A percentile compares a stretch with the other conserved stretches of the same genome.
These are phyloP conservation scores for Boloria selene DNA, from an alignment of 2,888 invertebrate species.

Conservation along the genomic window DNA sequence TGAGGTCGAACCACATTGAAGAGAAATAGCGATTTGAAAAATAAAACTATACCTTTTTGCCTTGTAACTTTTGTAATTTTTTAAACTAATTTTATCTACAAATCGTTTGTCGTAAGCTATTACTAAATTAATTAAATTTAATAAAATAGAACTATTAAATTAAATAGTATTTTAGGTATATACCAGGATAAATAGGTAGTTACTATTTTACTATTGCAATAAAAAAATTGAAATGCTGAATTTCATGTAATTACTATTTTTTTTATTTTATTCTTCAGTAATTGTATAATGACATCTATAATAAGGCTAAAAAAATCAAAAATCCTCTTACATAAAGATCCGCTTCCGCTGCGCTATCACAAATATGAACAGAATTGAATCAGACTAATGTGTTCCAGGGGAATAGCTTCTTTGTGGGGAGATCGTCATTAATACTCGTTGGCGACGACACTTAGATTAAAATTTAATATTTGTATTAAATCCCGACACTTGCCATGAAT, in stretches of 20 bases:
- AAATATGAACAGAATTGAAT: slow-evolving; percentile 31
- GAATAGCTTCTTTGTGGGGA: slow-evolving; percentile 75
- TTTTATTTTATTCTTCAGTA: too few relatives aligned
- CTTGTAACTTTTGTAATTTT: too few relatives aligned
- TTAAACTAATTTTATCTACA: too few relatives aligned
- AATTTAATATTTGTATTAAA: slow-evolving; percentile 76
- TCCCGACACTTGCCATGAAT: slow-evolving; percentile 61
- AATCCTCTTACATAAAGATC: background rate
- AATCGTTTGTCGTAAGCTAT: too few relatives aligned
- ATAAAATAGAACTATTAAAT: too few relatives aligned
- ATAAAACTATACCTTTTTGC: too few relatives aligned
- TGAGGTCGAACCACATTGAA: slow-evolving; percentile 14
- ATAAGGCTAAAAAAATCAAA: background rate
- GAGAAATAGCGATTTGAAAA: slow-evolving; percentile 23
- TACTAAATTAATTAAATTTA: too few relatives aligned
- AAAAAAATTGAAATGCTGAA: too few relatives aligned
- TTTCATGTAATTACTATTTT: too few relatives aligned
- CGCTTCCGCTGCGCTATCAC: slow-evolving; percentile 43
- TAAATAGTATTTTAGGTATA: too few relatives aligned
- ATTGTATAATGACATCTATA: background rate
- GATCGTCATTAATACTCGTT: slow-evolving; percentile 74
- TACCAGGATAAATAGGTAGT: too few relatives aligned
- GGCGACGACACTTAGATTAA: slow-evolving; percentile 71
- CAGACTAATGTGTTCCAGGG: slow-evolving; percentile 73
- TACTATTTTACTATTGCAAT: too few relatives aligned